Evolutionary conservation across 2,797 vertebrate species (phyloP).

Genomic region (Hydrolagus colliei): DNA sequence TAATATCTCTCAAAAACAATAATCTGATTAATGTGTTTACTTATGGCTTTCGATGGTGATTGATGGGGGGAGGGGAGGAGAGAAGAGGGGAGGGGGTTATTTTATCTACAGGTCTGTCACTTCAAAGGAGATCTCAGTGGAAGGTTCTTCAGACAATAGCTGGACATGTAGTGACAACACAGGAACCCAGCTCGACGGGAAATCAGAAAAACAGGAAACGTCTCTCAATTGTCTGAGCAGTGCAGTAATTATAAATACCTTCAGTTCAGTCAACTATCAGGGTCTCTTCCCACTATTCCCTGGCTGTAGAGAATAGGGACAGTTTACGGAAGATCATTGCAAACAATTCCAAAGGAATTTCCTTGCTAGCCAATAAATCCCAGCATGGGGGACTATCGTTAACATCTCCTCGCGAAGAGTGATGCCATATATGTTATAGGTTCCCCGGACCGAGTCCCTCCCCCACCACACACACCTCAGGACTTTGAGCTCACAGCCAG

Average conservation of each 20-base stretch:
- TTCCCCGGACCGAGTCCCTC: too few species aligned
- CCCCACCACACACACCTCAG: too few species aligned
- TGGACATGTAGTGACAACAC: constrained; percentile 1
- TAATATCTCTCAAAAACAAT: too few species aligned
- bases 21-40: too few species aligned
- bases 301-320: neutral
- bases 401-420: neutral
- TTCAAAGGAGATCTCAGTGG: too few species aligned
- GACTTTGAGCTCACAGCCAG: too few species aligned
- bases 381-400: constrained; percentile 27
- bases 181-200: constrained; percentile 9
- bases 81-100: too few species aligned
- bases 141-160: neutral
- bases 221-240: constrained; percentile 24
- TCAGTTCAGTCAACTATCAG: neutral
- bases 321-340: neutral
- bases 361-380: neutral
- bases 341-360: neutral
- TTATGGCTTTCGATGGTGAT: too few species aligned
- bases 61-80: too few species aligned
- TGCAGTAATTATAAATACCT: constrained; percentile 13
- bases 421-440: too few species aligned
- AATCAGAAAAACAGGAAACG: constrained; percentile 13
- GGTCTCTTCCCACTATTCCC: neutral
- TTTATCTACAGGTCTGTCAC: too few species aligned